Conservation (phyloP, 1,140 invertebrate species). For the Anastrepha obliqua region DNA sequence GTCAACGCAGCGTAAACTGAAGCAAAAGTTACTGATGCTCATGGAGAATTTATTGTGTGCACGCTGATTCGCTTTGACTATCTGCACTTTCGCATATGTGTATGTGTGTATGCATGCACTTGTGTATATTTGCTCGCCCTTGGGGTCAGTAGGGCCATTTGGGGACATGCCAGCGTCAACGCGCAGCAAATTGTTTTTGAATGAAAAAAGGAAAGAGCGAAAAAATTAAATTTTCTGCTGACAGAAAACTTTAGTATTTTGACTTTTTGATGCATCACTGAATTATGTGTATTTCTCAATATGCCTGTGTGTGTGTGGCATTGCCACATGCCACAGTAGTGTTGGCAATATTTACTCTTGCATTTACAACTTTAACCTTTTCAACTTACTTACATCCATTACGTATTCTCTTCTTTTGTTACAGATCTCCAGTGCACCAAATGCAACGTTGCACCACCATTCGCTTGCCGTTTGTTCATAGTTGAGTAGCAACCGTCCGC, state of each 20-base stretch:
- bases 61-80: conserved; percentile 28
- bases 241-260: conserved; percentile 38
- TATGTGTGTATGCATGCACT: neutral
- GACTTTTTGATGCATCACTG: conserved; percentile 45
- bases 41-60: conserved; percentile 15
- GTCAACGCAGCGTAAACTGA: conserved; percentile 50
- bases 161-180: conserved; percentile 46
- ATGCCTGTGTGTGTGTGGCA: neutral
- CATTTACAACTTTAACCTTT: too few species aligned
- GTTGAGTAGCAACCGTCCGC: neutral
- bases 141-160: conserved; percentile 37
- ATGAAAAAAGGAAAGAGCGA: neutral
- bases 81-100: neutral
- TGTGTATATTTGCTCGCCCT: neutral
- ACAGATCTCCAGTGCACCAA: conserved; percentile 46
- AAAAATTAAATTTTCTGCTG: neutral
- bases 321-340: neutral
- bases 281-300: neutral
- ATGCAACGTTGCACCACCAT: neutral
- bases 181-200: conserved; percentile 19
- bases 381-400: neutral
- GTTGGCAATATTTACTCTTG: neutral
- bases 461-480: neutral
- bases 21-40: conserved; percentile 40
- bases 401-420: neutral